Evolutionary conservation across 2,113 vertebrate species (phyloP).

Genomic region (Brachirus orientalis): DNA sequence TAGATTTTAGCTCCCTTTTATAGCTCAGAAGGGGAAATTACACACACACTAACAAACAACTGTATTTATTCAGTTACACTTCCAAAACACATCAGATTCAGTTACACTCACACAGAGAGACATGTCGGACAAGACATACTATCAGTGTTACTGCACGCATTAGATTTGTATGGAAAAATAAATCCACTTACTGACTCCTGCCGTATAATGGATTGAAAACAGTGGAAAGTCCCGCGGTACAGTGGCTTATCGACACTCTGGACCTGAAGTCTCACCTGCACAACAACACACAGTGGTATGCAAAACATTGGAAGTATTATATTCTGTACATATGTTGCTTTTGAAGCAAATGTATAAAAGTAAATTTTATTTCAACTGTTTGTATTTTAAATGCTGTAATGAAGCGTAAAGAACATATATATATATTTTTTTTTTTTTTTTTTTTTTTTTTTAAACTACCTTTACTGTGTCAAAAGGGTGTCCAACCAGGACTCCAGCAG

Average conservation of each 20-base stretch:
- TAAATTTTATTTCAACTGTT: neutral
- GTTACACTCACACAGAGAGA: too few species aligned
- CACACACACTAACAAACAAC: too few species aligned
- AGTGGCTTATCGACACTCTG: constrained; percentile 91
- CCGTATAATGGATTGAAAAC: constrained; percentile 94
- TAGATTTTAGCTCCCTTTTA: too few species aligned
- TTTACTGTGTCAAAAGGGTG: constrained; percentile 98
- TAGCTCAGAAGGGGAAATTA: neutral
- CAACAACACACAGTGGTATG: constrained; percentile 40
- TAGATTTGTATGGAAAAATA: neutral
- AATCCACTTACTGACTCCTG: constrained; percentile 91
- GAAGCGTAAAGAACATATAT: neutral
- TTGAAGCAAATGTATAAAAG: too few species aligned
- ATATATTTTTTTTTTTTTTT: neutral
- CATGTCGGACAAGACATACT: too few species aligned
- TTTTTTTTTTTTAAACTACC: constrained; percentile 84
- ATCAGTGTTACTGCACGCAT: neutral
- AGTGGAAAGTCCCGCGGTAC: constrained; percentile 94
- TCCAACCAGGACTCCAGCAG: constrained; percentile 95
- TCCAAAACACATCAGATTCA: neutral
- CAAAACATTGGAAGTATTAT: neutral
- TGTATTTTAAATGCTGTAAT: too few species aligned
- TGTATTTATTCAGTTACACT: neutral
- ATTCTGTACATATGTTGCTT: neutral
- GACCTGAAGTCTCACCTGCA: constrained; percentile 95